Percentiles rank a stretch among this genome's conserved stretches.
Evolutionary conservation across 2,113 vertebrate species (phyloP).

Genomic region (Pontoporia blainvillei): DNA sequence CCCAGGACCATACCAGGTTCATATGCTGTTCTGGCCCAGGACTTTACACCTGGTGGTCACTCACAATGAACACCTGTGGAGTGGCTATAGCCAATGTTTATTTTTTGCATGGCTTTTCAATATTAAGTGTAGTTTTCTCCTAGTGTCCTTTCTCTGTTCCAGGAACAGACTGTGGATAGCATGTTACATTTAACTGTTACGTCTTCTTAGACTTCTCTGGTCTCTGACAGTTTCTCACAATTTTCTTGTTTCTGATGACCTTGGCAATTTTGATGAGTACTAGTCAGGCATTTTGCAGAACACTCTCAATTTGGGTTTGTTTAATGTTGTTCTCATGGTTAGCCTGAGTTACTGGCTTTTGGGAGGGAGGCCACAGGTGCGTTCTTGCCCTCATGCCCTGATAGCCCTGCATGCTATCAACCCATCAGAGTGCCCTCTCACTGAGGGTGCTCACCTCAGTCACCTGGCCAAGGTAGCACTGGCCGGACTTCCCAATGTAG

Average conservation of each 20-base stretch:
- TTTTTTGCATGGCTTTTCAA: not conserved
- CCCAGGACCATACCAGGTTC: not conserved
- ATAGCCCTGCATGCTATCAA: fast-evolving
- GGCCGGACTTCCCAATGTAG: too few relatives aligned
- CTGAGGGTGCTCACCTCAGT: not conserved
- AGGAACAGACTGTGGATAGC: not conserved
- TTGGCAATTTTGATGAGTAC: not conserved
- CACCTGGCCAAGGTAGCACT: not conserved
- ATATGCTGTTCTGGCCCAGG: not conserved
- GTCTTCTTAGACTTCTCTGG: not conserved
- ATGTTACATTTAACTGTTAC: fast-evolving
- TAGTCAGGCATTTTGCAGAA: not conserved
- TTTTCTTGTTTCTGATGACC: not conserved
- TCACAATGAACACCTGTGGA: not conserved
- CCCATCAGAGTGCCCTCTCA: not conserved
- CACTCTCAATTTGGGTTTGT: not conserved
- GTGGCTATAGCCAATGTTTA: not conserved
- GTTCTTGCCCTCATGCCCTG: not conserved
- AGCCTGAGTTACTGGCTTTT: not conserved
- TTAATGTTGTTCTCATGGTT: not conserved
- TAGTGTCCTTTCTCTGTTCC: not conserved
- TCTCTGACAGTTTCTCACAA: not conserved
- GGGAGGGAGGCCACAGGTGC: too few relatives aligned
- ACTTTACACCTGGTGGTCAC: not conserved
- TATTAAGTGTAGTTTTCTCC: not conserved